Base-by-base conservation (phyloP, 2,797 vertebrate genomes). In the Gallinago solitaria region DNA sequence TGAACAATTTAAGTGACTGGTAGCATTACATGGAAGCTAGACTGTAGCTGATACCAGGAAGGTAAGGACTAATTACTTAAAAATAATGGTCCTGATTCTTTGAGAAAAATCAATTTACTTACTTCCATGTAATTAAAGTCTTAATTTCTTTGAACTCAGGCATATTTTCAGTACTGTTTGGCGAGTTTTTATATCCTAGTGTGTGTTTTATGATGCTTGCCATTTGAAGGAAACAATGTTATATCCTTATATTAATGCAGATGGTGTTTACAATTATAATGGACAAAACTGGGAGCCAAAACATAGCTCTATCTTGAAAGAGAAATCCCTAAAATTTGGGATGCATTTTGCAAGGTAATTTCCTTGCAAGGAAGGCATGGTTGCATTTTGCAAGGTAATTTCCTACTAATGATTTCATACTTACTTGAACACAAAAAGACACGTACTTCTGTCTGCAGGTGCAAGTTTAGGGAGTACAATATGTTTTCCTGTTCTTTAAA, bases 91-190 rank as follows among this genome's bases (percentile, higher is more conserved):
- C 65, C 71, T 75, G 47, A 74, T 50, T 89, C 37, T 82, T 75
- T 56, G 78, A 83, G 64, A 90, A 76, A 90, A 92, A 85, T 37
- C 75, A 81, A 85, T 19, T 93, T 73, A 92, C 47, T 77, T 83
- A 95, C 56, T 63, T 73, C 41, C 59, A 69, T 24, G 80, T 71
- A 93, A 83, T 77, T 95, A 53, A 83, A 88, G 59, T 68, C 89
- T 87, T 89, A 73, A 93, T 89, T 95, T 95, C 81, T 93, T 93
- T 85, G 96, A 95, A 91, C 45, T 80, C 60, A 85, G 94, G 81
- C 75, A 63, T 25, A 5, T 64, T 97, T 90, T 68, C 85, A 77
- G 73, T 84, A 81, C 63, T 73, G 60, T 65, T 87, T 1, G 0
- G 28, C 24, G 39, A 89, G 32, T 27, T 86, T 88, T 91, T 84